Evolutionary conservation across 2,888 invertebrate species (phyloP).

Genomic region (Herminia tarsipennalis): DNA sequence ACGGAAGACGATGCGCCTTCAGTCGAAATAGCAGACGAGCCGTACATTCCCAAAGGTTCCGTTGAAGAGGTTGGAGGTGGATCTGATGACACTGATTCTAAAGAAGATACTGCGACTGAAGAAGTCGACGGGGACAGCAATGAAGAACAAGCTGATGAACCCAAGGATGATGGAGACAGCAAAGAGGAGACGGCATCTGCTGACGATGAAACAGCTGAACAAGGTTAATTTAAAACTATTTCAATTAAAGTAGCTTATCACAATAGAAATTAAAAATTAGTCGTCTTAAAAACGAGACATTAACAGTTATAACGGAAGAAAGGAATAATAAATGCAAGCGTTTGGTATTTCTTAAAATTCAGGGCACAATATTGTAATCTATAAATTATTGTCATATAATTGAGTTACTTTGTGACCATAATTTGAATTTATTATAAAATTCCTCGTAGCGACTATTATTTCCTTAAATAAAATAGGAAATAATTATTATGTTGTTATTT

Average conservation of each 20-base stretch:
- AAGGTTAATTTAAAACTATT: slow-evolving; percentile 56
- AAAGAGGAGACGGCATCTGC: slow-evolving; percentile 71
- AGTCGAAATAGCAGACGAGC: slow-evolving; percentile 80
- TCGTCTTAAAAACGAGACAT: not conserved
- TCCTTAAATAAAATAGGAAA: too few species aligned
- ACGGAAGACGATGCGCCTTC: slow-evolving; percentile 69
- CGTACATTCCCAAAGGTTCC: slow-evolving; percentile 76
- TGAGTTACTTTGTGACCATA: too few species aligned
- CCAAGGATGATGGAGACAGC: slow-evolving; percentile 54
- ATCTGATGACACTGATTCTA: slow-evolving; percentile 66
- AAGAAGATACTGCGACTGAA: slow-evolving; percentile 58
- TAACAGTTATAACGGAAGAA: too few species aligned
- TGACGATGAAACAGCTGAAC: slow-evolving; percentile 78
- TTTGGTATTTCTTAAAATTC: too few species aligned
- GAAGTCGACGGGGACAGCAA: slow-evolving; percentile 63
- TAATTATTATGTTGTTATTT: slow-evolving; percentile 25
- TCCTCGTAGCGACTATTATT: too few species aligned
- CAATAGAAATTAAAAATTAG: too few species aligned
- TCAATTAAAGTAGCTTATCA: not conserved
- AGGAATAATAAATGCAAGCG: too few species aligned
- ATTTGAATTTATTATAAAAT: too few species aligned
- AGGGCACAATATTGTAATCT: too few species aligned
- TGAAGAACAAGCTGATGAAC: slow-evolving; percentile 50
- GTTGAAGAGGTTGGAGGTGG: slow-evolving; percentile 73
- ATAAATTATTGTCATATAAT: too few species aligned